Percentiles rank a stretch among this genome's conserved stretches.
Evolutionary conservation across 2,113 vertebrate genomes (phyloP).

Genomic region (Oreocharis arfaki): DNA sequence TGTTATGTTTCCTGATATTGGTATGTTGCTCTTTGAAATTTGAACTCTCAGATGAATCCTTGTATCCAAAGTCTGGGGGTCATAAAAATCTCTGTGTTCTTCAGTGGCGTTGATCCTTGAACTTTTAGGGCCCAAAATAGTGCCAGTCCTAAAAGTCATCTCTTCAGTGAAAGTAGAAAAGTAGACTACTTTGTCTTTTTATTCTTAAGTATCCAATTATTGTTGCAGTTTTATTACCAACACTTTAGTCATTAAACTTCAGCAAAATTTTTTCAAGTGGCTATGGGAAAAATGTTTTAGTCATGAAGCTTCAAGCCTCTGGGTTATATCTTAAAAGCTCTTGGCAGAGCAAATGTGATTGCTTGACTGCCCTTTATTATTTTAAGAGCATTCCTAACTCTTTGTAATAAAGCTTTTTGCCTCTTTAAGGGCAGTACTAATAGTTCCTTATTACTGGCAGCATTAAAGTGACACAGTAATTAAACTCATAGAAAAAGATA

Average conservation of each 20-base stretch:
- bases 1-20: background rate
- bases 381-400: constrained; percentile 30
- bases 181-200: background rate
- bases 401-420: constrained; percentile 13
- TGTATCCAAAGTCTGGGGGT: background rate
- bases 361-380: background rate
- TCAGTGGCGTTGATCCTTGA: background rate
- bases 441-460: background rate
- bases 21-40: background rate
- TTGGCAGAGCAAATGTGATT: constrained; percentile 11
- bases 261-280: background rate
- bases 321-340: constrained; percentile 71
- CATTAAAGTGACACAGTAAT: background rate
- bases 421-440: constrained; percentile 18
- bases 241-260: background rate
- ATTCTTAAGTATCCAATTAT: background rate
- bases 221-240: background rate
- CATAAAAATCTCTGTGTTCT: background rate
- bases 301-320: constrained; percentile 24
- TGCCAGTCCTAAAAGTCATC: background rate
- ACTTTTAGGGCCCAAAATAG: background rate
- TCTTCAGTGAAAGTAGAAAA: background rate
- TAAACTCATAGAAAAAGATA: background rate
- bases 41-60: background rate
- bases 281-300: background rate